These are phyloP conservation scores for Tenodera sinensis DNA, from an alignment of 2,888 invertebrate genomes.

Conservation along the genomic window DNA sequence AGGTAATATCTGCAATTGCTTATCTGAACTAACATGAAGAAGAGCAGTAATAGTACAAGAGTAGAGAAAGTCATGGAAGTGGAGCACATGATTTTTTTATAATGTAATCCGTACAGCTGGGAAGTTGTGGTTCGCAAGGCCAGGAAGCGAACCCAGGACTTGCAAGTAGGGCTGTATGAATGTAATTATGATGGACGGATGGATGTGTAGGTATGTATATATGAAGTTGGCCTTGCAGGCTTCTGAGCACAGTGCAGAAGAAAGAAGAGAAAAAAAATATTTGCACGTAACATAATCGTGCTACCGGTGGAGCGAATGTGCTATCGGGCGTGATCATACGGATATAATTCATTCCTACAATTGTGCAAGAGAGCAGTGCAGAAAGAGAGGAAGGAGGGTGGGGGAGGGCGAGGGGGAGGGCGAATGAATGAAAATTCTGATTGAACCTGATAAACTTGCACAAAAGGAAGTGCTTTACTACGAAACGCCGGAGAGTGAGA, in stretches of 20 bases:
- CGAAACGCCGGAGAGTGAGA: neutral
- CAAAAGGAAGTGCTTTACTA: neutral
- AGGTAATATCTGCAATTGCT: too few relatives aligned
- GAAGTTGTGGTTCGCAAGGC: neutral
- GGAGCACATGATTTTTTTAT: too few relatives aligned
- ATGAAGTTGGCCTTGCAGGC: neutral
- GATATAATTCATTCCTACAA: neutral
- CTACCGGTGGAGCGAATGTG: neutral
- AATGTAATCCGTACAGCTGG: too few relatives aligned
- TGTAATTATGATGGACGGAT: neutral
- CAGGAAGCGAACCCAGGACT: neutral
- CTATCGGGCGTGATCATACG: neutral
- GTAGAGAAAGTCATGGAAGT: too few relatives aligned
- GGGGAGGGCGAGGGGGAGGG: neutral
- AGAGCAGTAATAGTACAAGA: too few relatives aligned
- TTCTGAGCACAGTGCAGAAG: neutral
- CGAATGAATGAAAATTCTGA: constrained; percentile 10
- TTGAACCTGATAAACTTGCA: neutral
- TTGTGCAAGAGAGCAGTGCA: neutral
- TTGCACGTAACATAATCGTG: neutral
- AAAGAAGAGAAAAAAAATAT: neutral
- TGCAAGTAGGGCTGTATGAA: neutral
- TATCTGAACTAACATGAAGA: too few relatives aligned
- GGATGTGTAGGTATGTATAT: neutral
- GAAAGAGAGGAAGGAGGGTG: neutral